A percentile compares a stretch with the other conserved stretches of the same genome.
Evolutionary conservation across 2,113 vertebrate species (phyloP).

Genomic region (Microtus richardsoni): DNA sequence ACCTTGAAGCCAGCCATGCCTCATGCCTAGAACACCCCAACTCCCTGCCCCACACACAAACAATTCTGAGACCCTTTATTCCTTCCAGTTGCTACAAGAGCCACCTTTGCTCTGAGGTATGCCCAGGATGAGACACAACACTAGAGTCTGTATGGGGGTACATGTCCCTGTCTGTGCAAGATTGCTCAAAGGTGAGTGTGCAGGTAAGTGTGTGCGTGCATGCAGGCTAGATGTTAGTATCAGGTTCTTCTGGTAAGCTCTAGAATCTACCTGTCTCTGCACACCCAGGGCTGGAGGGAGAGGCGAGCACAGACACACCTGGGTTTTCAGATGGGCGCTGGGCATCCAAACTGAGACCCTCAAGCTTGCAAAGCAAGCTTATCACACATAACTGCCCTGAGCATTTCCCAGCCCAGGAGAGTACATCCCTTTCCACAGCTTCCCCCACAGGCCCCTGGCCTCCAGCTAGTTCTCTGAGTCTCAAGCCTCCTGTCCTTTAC

Average conservation of each 20-base stretch:
- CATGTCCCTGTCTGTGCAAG: neutral
- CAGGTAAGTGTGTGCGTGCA: neutral
- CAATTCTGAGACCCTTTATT: no score
- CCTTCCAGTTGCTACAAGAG: neutral
- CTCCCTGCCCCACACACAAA: neutral
- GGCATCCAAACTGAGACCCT: neutral
- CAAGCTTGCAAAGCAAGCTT: neutral
- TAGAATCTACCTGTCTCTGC: neutral
- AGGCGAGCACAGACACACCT: neutral
- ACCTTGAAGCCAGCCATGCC: neutral
- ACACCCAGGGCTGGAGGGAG: neutral
- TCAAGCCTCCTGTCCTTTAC: neutral
- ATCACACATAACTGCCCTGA: neutral
- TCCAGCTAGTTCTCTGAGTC: neutral
- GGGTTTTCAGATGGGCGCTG: neutral
- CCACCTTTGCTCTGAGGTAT: neutral
- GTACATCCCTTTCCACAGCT: fast-evolving
- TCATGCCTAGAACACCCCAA: neutral
- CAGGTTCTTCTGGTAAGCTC: neutral
- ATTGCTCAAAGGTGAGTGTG: neutral
- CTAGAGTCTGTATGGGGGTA: neutral
- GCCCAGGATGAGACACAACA: neutral
- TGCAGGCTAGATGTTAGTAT: no score
- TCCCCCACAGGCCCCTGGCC: neutral
- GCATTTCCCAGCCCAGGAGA: neutral